Conservation (phyloP, 2,113 vertebrate species). For the Alectura lathami region DNA sequence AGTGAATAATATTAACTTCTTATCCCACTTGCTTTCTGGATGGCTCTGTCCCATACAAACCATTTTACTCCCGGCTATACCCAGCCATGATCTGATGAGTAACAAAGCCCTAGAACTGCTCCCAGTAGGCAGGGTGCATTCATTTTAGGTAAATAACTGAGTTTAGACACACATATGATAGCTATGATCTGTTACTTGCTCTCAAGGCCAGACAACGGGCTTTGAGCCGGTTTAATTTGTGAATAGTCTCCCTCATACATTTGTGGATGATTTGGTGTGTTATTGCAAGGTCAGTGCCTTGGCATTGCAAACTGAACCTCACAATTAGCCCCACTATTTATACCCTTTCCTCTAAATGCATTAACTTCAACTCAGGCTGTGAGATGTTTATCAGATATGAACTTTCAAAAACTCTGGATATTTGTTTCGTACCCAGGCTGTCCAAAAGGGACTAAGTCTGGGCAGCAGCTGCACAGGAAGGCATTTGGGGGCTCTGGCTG, state of each 20-base stretch:
- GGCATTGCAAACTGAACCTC: accelerated
- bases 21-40: not conserved
- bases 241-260: not conserved
- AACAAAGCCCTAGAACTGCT: not conserved
- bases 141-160: not conserved
- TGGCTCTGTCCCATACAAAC: not conserved
- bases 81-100: accelerated
- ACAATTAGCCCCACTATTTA: accelerated
- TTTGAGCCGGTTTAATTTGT: not conserved
- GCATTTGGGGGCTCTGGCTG: too few relatives aligned
- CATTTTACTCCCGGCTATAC: not conserved
- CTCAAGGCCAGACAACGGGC: not conserved
- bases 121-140: not conserved
- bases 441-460: too few relatives aligned
- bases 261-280: accelerated
- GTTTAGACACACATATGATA: accelerated
- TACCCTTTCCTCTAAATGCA: not conserved
- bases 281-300: not conserved
- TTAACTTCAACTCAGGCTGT: not conserved
- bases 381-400: not conserved
- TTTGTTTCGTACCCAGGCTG: not conserved
- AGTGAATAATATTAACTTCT: accelerated
- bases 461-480: too few relatives aligned
- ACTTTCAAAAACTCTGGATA: not conserved
- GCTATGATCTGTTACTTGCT: not conserved